Base-by-base conservation (phyloP, 2,797 vertebrate species). In the Dromococcyx pavoninus region DNA sequence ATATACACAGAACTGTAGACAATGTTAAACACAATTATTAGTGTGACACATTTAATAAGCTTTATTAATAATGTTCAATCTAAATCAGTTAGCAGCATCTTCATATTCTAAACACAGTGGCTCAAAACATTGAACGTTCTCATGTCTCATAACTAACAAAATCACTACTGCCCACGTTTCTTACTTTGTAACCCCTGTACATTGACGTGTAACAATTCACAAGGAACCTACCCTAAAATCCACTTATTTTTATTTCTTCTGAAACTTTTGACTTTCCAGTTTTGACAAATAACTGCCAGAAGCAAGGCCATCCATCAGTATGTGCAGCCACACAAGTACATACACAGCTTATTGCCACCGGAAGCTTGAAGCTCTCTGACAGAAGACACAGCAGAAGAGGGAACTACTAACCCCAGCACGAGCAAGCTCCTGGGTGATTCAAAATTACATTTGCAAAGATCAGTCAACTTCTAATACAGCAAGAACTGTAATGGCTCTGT, bases 321-420 rank as follows among this genome's bases (percentile, higher is more conserved):
- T 0, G 0, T 23, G 24, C 13, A 75, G 46, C 24, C 25, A 5
- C 17, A 43, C 11, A 69, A 60, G 4, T 0, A 73, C 39, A 25
- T 66, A 28, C 4, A 22, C 4, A 30, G 32, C 17, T 57, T 48
- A 81, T 7, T 32, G 37, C n/a, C 58, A 30, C 19, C 2, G 11
- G 2, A 73, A 83, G 6, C 53, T 2, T 61, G 12, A 82, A 80
- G 16, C 5, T 15, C 22, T 30, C 35, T 51, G 25, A 53, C 37
- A n/a, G n/a, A 32, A 50, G 21, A 6, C 4, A 7, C 43, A 67
- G 30, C n/a, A 62, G 58, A 87, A 87, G 11, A 64, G 6, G 19
- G 17, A 86, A 30, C n/a, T 60, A 62, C 22, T 58, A 85, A 54
- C 28, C 43, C 60, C 25, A 28, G 18, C 14, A 35, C 18, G 9